Evolutionary conservation across 2,113 vertebrate species (phyloP), one percentile per base, ranked within the genome.

Genomic region (Callopanchax toddi): DNA sequence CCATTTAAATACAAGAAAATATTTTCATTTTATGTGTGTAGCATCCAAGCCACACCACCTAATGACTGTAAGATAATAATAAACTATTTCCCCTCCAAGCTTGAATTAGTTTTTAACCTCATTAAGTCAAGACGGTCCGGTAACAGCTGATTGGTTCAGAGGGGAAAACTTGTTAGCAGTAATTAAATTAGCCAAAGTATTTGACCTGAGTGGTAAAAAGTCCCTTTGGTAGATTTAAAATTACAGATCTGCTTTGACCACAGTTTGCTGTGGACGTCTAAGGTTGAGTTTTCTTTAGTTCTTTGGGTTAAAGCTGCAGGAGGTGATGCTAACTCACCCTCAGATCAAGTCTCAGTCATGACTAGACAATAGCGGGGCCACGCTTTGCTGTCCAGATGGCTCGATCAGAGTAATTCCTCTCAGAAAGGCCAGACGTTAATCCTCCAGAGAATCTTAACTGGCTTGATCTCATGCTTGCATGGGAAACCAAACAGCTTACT

Each of bases 321-420:
- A 56, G n/a, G 36, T 44, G 7, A 46, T 42, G 54, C 16, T 29
- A 18, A 21, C n/a, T 25, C 2, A 0, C 60, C 44, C 21, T 52
- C 58, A 25, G 46, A 54, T 49, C 18, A 52, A 52, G 39, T 39
- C 0, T 1, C 15, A 55, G 29, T 32, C 49, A 50, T 67, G 52
- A 18, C 59, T 21, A 66, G 21, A 56, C 39, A 21, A 9, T 17
- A 49, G 44, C 18, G 53, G 73, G 53, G 67, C 80, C 53, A 20
- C 58, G 61, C 50, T 67, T 60, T 56, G 43, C 54, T 58, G 78
- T 80, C 84, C 86, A 87, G 86, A 88, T 88, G 88, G 86, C 76
- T 55, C 23, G 49, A 78, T 76, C 71, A 37, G 55, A 55, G 77
- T 89, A 88, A 89, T 88, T 84, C 88, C 62, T 76, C 44, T 72